Evolutionary conservation across 1,140 invertebrate genomes (phyloP).

Genomic region (Sarcophaga peregrina): DNA sequence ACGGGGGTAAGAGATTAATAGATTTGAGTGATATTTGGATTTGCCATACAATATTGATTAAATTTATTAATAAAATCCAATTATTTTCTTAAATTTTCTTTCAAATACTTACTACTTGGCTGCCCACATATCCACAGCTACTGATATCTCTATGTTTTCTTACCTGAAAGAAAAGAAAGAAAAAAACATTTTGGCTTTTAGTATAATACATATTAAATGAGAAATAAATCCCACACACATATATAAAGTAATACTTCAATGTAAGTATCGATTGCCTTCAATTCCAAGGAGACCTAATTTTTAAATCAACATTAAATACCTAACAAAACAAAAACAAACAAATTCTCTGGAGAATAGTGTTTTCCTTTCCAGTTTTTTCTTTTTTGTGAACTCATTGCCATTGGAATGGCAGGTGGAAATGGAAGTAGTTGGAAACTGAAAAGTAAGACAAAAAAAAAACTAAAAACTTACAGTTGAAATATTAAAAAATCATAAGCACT

Average conservation of each 20-base stretch:
- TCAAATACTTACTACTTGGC: too few relatives aligned
- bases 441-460: background rate
- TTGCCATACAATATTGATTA: too few relatives aligned
- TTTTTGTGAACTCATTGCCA: background rate
- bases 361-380: background rate
- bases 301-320: background rate
- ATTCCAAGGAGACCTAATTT: background rate
- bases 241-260: background rate
- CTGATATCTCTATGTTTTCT: too few relatives aligned
- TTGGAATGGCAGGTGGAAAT: background rate
- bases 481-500: background rate
- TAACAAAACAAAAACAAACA: background rate
- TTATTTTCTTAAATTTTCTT: too few relatives aligned
- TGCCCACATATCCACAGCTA: too few relatives aligned
- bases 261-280: background rate
- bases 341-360: background rate
- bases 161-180: too few relatives aligned
- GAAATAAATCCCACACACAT: background rate
- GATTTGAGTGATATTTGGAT: too few relatives aligned
- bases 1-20: too few relatives aligned
- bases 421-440: background rate
- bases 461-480: background rate
- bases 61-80: too few relatives aligned
- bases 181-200: too few relatives aligned
- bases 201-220: background rate